These are phyloP conservation scores for Coracopsis vasa DNA, from an alignment of 2,113 vertebrate genomes.

Conservation along the genomic window DNA sequence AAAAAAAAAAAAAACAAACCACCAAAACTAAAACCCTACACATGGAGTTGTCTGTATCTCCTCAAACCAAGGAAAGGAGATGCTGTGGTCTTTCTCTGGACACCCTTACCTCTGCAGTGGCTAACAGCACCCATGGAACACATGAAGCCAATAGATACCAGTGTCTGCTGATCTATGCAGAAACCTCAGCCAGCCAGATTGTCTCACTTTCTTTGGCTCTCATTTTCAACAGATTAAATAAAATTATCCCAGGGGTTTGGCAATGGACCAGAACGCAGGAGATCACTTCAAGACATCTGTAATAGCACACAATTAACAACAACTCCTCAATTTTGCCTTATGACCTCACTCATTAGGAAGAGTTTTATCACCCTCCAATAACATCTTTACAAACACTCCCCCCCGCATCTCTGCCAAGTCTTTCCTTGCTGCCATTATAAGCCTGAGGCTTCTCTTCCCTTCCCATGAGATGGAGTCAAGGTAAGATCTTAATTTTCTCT, in stretches of 20 bases:
- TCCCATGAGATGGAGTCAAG: background rate
- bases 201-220: background rate
- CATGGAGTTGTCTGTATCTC: rapidly evolving
- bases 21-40: background rate
- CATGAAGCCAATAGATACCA: background rate
- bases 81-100: background rate
- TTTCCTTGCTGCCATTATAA: background rate
- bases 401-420: background rate
- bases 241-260: conserved; percentile 32
- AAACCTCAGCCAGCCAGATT: background rate
- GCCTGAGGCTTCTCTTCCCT: background rate
- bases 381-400: background rate
- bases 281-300: background rate
- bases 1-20: background rate
- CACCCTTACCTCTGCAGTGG: background rate
- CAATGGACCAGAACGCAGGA: background rate
- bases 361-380: background rate
- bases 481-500: conserved; percentile 24
- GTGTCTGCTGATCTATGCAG: background rate
- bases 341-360: conserved; percentile 9
- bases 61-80: background rate
- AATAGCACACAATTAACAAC: conserved; percentile 1
- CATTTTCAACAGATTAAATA: conserved; percentile 12
- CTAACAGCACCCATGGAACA: background rate
- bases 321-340: conserved; percentile 5